Conservation (phyloP, 2,113 vertebrate genomes). For the Camelus dromedarius region DNA sequence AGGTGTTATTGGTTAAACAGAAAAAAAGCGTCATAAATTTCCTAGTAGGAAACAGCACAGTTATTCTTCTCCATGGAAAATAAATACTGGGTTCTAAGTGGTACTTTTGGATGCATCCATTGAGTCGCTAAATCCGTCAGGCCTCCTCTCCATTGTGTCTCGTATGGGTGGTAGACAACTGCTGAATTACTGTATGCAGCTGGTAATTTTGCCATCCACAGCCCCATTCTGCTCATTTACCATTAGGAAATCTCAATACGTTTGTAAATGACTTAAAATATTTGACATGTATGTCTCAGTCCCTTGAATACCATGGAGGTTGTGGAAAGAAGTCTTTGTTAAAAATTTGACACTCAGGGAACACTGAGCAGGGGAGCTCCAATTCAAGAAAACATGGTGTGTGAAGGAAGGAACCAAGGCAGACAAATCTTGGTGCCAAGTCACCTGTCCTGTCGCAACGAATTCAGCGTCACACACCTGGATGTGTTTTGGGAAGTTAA, state of each 20-base stretch:
- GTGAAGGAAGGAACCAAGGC: accelerated
- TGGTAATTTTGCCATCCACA: slow-evolving; percentile 77
- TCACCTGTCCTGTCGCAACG: background rate
- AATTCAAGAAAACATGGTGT: accelerated
- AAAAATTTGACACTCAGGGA: slow-evolving; percentile 64
- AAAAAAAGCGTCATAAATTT: slow-evolving; percentile 66
- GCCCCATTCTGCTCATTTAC: slow-evolving; percentile 30
- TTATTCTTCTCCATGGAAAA: slow-evolving; percentile 4
- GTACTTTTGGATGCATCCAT: slow-evolving; percentile 70
- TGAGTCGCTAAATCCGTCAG: slow-evolving; percentile 55
- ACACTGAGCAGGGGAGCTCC: accelerated
- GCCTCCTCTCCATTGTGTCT: slow-evolving; percentile 68
- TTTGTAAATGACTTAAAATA: slow-evolving; percentile 37
- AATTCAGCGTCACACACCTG: accelerated
- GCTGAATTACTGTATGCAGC: background rate
- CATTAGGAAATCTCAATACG: slow-evolving; percentile 22
- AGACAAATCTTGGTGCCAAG: background rate
- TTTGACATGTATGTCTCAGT: slow-evolving; percentile 55
- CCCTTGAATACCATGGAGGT: slow-evolving; percentile 32
- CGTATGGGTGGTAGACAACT: slow-evolving; percentile 65
- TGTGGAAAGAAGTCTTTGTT: slow-evolving; percentile 64
- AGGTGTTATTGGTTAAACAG: slow-evolving; percentile 72
- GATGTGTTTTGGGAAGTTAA: background rate
- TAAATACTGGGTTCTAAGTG: slow-evolving; percentile 43
- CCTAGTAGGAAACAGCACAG: slow-evolving; percentile 46